A percentile compares a stretch with the other conserved stretches of the same genome.
Evolutionary conservation across 2,888 invertebrate species (phyloP).

Genomic region (Drosophila atripex): DNA sequence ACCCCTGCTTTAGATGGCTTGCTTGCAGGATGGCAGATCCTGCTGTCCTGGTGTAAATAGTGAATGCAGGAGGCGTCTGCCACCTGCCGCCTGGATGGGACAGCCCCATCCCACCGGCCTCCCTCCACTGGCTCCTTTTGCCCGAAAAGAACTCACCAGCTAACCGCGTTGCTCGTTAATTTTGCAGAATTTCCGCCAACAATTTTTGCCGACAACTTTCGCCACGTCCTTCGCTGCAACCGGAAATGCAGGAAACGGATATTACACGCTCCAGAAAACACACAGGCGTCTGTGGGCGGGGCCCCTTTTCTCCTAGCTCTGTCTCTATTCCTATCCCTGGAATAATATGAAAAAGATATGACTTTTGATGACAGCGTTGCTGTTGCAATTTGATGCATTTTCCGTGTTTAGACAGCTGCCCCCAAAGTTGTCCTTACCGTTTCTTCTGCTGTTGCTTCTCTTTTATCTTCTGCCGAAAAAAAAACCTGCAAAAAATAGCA

Average conservation of each 20-base stretch:
- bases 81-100: conserved; percentile 30
- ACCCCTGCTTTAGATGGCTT: conserved; percentile 3
- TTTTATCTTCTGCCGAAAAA: not conserved
- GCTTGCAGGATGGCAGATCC: conserved; percentile 6
- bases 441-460: conserved; percentile 11
- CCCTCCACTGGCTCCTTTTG: not conserved
- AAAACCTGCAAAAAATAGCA: not conserved
- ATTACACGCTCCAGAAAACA: conserved; percentile 80
- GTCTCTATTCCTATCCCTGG: conserved; percentile 26
- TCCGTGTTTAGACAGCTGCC: conserved; percentile 69
- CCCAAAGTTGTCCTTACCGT: conserved; percentile 36
- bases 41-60: conserved; percentile 11
- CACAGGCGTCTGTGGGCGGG: conserved; percentile 31
- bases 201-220: conserved; percentile 67
- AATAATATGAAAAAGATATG: conserved; percentile 78
- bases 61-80: conserved; percentile 2
- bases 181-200: conserved; percentile 78
- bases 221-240: conserved; percentile 52
- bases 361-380: conserved; percentile 68
- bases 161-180: conserved; percentile 72
- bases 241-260: conserved; percentile 80
- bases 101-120: not conserved
- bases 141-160: conserved; percentile 7
- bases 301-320: no score
- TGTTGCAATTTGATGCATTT: conserved; percentile 64